Percentiles rank a stretch among this genome's conserved stretches.
phyloP scores from a whole-genome alignment of 2,888 invertebrate genomes.

The Polydrusus cervinus region DNA sequence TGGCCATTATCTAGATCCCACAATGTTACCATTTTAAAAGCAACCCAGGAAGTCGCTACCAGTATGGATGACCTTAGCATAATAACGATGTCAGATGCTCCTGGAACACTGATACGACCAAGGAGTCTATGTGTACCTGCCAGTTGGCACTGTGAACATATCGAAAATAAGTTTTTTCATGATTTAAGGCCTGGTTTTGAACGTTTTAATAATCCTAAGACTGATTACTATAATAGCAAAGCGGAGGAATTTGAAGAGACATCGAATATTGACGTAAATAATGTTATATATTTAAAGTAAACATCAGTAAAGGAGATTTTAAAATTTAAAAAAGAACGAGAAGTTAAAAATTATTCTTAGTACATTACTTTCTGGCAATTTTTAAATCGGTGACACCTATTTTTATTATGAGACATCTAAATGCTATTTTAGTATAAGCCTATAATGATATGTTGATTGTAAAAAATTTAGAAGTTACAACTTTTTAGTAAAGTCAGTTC shows the following conservation, averaged over 20 bases:
- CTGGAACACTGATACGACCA: conserved; percentile 73
- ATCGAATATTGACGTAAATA: conserved; percentile 4
- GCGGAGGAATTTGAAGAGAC: not conserved
- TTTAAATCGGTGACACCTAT: too few relatives aligned
- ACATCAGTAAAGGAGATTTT: too few relatives aligned
- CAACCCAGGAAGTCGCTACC: conserved; percentile 72
- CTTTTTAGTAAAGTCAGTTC: too few relatives aligned
- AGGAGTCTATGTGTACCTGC: conserved; percentile 69
- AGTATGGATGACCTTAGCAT: conserved; percentile 74
- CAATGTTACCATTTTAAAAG: conserved; percentile 60
- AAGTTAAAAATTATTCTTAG: too few relatives aligned
- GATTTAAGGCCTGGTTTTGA: conserved; percentile 18
- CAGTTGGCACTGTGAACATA: conserved; percentile 54
- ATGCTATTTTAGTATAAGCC: too few relatives aligned
- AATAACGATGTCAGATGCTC: conserved; percentile 64
- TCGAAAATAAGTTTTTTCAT: conserved; percentile 49
- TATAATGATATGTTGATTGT: too few relatives aligned
- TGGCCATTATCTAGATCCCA: conserved; percentile 57
- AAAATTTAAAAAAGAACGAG: too few relatives aligned
- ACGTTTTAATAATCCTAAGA: conserved; percentile 14
- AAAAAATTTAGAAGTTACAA: too few relatives aligned
- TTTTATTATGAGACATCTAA: too few relatives aligned
- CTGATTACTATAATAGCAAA: not conserved
- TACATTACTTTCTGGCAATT: too few relatives aligned
- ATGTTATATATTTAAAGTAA: too few relatives aligned